Evolutionary conservation across 2,888 invertebrate genomes (phyloP), one percentile per base, ranked within the genome.

Genomic region (Chelonus formosanus): DNA sequence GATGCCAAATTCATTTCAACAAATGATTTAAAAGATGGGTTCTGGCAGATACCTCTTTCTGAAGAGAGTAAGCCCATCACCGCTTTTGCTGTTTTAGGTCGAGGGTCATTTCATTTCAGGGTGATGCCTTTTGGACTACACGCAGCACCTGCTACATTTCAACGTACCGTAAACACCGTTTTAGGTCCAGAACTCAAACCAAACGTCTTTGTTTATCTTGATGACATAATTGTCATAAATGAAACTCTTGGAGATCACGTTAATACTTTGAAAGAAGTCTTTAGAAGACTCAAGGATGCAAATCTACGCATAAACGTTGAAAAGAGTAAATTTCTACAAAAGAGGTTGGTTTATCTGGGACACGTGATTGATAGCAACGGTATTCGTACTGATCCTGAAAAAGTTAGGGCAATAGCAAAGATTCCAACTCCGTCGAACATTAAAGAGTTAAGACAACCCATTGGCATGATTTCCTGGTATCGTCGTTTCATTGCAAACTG

Each of bases 91-190:
- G 72, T 78, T 4, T 77, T 76, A 0, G 67, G 66, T 20, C 54
- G 72, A 6, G 77, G 78, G 0, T 63, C 74, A 45, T 77, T 65
- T 48, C 73, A 79, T 5, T 82, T 80, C 52, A 62, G 40, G 0
- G 67, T 74, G 0, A 72, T 80, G 73, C 76, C 79, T 0, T 77
- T 79, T 53, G 67, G 76, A 43, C 50, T 76, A 57, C 60, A 70
- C 72, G 56, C 75, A 20, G 63, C 56, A 4, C 55, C 48, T 4
- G 56, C 56, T 1, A 40, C 43, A 2, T 63, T 56, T 20, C 63
- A 63, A 10, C 44, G 44, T 40, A 32, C 45, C 3, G 40, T 44
- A 43, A 32, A 36, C 43, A 4, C 32, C 6, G 4, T 57, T 4
- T 40, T 57, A 3, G n/a, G 8, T 7, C 7, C 44, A 8, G 57